Base-by-base conservation (phyloP, 1,140 invertebrate genomes). In the Calliopsis andreniformis region DNA sequence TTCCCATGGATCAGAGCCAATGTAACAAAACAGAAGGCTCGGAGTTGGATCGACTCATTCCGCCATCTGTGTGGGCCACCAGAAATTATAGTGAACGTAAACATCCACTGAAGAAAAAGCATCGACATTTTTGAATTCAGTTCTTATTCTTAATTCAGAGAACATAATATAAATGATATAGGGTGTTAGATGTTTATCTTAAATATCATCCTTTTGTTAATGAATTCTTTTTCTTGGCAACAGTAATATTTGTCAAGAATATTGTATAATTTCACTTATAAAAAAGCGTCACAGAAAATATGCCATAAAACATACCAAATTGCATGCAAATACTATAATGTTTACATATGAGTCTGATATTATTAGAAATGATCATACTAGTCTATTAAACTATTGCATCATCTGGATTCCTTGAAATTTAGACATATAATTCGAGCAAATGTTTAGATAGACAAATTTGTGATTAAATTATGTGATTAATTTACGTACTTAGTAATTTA, bases 1-100 rank as follows among this genome's bases (percentile, higher is more conserved):
- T 97, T 85, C 92, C 95, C 12, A 97, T 97, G 90, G 92, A 94
- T 12, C 96, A 97, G 90, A 93, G 92, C 3, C 92, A 95, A 64
- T 96, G 95, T 55, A 88, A 82, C n/a, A 86, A 86, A 45, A 69
- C 86, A 43, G 67, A 87, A 16, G 63, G 55, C 14, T 68, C 77
- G 5, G 79, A 86, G 28, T 58, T 76, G 14, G 87, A 87, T 75
- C 28, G 80, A 49, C 63, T 89, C 20, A 49, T 90, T 61, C 86
- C 88, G 32, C 82, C 86, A 10, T 35, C 87, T 20, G 39, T 86
- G 43, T 62, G 79, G 4, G 68, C 62, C 10, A 88, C 77, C 49
- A 87, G 72, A 80, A 67, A 83, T 30, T 85, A 84, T 25, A 53
- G 64, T 10, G 67, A 32, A 3, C 80, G 89, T 63, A 89, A 87